Evolutionary conservation across 2,888 invertebrate species (phyloP).

Genomic region (Plemyria rubiginata): DNA sequence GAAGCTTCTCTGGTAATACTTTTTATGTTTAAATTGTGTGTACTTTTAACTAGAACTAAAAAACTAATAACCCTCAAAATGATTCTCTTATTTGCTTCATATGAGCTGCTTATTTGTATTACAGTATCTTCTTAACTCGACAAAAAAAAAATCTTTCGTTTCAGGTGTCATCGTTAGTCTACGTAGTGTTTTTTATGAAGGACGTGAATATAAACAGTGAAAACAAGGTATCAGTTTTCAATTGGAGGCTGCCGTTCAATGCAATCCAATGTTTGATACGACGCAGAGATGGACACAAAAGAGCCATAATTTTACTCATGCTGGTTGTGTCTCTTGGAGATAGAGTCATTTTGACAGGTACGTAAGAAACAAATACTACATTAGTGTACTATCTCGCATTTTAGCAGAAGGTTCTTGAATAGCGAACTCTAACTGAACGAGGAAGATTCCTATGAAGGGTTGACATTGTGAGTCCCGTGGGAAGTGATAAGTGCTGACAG

Average conservation of each 20-base stretch:
- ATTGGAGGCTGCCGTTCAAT: conserved; percentile 73
- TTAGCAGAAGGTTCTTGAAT: too few species aligned
- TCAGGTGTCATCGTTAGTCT: conserved; percentile 84
- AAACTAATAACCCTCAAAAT: too few species aligned
- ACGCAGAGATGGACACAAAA: conserved; percentile 85
- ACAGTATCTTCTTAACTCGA: conserved; percentile 3
- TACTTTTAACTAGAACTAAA: too few species aligned
- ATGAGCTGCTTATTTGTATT: not conserved
- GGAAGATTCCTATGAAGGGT: too few species aligned
- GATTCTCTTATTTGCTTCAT: too few species aligned
- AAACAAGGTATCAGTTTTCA: conserved; percentile 82
- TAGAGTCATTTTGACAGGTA: conserved; percentile 72
- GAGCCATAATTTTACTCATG: conserved; percentile 87
- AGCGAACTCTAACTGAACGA: too few species aligned
- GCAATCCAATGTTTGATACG: conserved; percentile 85
- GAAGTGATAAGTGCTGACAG: too few species aligned
- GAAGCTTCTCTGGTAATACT: too few species aligned
- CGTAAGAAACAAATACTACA: not conserved
- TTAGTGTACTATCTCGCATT: not conserved
- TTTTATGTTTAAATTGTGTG: too few species aligned
- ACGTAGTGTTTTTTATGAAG: conserved; percentile 86
- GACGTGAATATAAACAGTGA: conserved; percentile 87
- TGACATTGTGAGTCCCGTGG: too few species aligned
- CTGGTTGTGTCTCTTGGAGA: conserved; percentile 85
- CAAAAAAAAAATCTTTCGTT: conserved; percentile 3